A percentile compares a stretch with the other conserved stretches of the same genome.
Evolutionary conservation across 2,797 vertebrate species (phyloP).

Genomic region (Pipistrellus nathusii): DNA sequence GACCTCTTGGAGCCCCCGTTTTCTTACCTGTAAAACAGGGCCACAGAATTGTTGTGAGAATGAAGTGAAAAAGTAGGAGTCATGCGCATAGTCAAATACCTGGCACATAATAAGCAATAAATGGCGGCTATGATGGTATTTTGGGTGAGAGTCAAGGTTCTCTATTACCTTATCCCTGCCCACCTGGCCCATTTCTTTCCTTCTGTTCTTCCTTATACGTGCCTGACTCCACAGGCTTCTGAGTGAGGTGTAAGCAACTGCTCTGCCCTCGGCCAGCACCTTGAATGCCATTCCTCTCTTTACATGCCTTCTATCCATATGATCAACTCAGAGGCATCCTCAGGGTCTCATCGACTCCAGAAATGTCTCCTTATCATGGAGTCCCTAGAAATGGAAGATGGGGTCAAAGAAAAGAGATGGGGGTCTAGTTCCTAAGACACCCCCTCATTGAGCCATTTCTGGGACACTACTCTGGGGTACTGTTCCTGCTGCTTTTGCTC

Average conservation of each 20-base stretch:
- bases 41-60: not conserved
- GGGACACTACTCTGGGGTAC: not conserved
- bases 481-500: not conserved
- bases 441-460: not conserved
- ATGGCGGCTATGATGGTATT: not conserved
- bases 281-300: not conserved
- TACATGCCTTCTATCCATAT: not conserved
- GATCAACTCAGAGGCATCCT: not conserved
- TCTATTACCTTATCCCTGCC: not conserved
- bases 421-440: not conserved
- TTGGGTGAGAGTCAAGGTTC: not conserved
- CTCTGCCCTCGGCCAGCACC: not conserved
- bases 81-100: not conserved
- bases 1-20: slow-evolving; percentile 7
- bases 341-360: not conserved
- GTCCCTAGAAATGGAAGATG: not conserved
- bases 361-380: not conserved
- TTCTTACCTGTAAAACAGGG: not conserved
- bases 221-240: not conserved
- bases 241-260: not conserved
- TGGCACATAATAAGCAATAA: not conserved
- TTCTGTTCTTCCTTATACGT: not conserved
- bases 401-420: not conserved
- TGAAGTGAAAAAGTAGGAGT: not conserved
- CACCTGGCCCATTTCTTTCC: not conserved